Evolutionary conservation across 1,140 invertebrate species (phyloP).

Genomic region (Bombus balteatus): DNA sequence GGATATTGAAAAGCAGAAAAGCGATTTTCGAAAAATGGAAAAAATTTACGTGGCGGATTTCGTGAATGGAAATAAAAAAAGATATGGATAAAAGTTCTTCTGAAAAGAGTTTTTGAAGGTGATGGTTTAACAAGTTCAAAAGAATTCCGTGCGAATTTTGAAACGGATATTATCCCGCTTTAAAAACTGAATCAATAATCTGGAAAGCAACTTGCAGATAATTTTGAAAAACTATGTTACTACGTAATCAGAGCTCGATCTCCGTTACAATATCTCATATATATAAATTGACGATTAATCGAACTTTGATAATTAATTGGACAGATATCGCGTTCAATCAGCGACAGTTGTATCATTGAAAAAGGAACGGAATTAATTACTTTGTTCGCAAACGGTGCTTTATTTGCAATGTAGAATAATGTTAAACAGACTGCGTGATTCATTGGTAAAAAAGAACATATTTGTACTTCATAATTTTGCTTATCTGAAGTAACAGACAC

Average conservation of each 20-base stretch:
- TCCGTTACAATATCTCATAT: background rate
- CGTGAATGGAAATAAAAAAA: background rate
- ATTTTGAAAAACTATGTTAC: background rate
- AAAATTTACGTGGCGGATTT: background rate
- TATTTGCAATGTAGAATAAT: background rate
- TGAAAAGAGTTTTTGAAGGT: background rate
- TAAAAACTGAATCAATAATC: background rate
- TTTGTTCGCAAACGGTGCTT: background rate
- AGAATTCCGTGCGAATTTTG: background rate
- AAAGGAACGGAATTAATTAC: background rate
- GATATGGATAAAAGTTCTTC: background rate
- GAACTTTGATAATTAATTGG: background rate
- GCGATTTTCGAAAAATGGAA: background rate
- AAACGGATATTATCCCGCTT: background rate
- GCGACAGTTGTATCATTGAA: background rate
- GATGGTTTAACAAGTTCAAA: background rate
- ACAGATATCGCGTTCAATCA: background rate
- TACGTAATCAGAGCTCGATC: background rate
- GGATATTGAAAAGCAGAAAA: constrained; percentile 10
- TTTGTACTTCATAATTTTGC: constrained; percentile 10
- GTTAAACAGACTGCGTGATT: background rate
- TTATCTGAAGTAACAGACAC: background rate
- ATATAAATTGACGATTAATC: background rate
- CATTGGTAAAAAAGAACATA: background rate
- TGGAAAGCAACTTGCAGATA: background rate